These are phyloP conservation scores for Bubo blakistoni DNA, from an alignment of 2,113 vertebrate genomes.

Conservation along the genomic window DNA sequence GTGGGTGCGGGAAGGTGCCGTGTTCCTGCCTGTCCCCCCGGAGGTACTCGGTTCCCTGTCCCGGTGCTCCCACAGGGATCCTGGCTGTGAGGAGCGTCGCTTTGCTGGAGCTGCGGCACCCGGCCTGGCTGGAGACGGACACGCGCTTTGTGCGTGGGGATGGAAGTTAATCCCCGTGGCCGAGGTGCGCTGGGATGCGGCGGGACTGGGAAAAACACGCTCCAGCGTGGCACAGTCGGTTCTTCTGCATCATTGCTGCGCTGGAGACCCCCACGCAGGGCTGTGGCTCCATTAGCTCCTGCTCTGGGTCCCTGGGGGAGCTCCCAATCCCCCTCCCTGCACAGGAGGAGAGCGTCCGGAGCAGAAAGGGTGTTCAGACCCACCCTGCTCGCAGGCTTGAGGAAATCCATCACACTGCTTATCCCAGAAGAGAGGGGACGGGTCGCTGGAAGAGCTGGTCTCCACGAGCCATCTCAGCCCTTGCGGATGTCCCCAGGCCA, in stretches of 20 bases:
- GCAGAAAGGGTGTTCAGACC: not conserved
- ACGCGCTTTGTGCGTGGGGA: accelerated
- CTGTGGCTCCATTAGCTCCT: not conserved
- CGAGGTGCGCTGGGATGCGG: accelerated
- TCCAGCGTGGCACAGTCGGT: accelerated
- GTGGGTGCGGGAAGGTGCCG: accelerated
- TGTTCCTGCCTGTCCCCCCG: not conserved
- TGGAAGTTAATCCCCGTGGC: accelerated
- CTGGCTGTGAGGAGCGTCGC: not conserved
- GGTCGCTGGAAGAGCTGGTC: not conserved
- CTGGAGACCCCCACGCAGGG: accelerated
- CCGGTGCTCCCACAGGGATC: accelerated
- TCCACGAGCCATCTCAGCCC: not conserved
- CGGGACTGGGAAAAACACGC: accelerated
- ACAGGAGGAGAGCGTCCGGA: accelerated
- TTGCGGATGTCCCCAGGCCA: not conserved
- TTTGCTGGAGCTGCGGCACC: not conserved
- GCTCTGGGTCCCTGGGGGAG: not conserved
- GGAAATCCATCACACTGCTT: not conserved
- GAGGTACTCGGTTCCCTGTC: not conserved
- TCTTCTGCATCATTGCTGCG: not conserved
- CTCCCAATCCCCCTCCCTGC: not conserved
- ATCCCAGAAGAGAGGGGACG: accelerated
- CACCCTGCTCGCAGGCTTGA: not conserved
- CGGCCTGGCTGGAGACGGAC: not conserved